Percentiles rank a stretch among this genome's conserved stretches.
Evolutionary conservation across 2,797 vertebrate species (phyloP).

Genomic region (Acipenser transmontanus): DNA sequence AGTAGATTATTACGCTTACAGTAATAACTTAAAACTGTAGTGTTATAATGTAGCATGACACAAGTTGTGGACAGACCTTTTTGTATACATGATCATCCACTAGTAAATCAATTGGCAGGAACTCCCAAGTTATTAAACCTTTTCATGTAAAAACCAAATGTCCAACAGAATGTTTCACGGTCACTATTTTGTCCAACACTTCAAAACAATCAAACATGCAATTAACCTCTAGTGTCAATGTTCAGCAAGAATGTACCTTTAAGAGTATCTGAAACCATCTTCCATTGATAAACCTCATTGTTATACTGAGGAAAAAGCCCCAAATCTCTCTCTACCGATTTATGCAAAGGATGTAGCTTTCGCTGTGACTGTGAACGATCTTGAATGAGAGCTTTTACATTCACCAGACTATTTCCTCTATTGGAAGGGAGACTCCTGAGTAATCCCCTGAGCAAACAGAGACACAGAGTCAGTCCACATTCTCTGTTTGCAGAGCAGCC

Average conservation of each 20-base stretch:
- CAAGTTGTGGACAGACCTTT: no score
- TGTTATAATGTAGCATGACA: no score
- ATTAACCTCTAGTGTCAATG: no score
- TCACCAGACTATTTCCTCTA: constrained; percentile 55
- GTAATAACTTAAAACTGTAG: no score
- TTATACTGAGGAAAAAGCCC: constrained; percentile 40
- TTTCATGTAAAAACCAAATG: no score
- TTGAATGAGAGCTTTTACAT: constrained; percentile 52
- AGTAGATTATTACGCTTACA: no score
- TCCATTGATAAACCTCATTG: constrained; percentile 34
- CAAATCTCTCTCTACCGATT: constrained; percentile 27
- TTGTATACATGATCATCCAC: no score
- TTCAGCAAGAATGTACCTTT: neutral
- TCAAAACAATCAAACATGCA: neutral
- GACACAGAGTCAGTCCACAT: constrained; percentile 33
- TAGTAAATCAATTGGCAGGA: no score
- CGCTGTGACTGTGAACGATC: constrained; percentile 58
- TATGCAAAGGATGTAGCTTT: constrained; percentile 64
- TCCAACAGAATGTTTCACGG: no score
- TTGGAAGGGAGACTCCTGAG: constrained; percentile 61
- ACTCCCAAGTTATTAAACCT: no score
- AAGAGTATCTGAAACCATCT: constrained; percentile 24
- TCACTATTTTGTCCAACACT: no score
- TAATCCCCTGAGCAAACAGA: constrained; percentile 44
- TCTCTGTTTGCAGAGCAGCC: constrained; percentile 40